phyloP scores from a whole-genome alignment of 2,888 invertebrate genomes.

The Drosophila eohydei region DNA sequence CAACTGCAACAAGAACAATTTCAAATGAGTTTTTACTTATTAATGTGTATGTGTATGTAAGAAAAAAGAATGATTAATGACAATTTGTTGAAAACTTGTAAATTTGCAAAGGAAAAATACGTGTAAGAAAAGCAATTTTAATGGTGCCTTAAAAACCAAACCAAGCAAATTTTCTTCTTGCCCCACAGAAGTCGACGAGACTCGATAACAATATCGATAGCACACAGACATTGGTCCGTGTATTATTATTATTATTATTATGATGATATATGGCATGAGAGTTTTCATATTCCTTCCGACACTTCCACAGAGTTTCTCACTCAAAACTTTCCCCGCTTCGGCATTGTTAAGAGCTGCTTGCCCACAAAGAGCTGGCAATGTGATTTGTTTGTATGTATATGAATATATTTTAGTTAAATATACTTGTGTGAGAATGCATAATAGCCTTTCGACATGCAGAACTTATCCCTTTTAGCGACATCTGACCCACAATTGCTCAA shows the following conservation, averaged over 20 bases:
- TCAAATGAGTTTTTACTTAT: conserved; percentile 73
- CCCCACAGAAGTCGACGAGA: conserved; percentile 58
- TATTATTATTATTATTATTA: conserved; percentile 11
- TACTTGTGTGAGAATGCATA: conserved; percentile 28
- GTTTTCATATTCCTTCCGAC: conserved; percentile 40
- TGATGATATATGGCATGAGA: conserved; percentile 38
- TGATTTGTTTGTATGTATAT: conserved; percentile 22
- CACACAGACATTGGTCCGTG: not conserved
- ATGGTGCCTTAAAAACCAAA: conserved; percentile 85
- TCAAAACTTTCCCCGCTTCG: conserved; percentile 54
- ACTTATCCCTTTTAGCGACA: conserved; percentile 75
- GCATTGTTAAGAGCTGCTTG: conserved; percentile 20
- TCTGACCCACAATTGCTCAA: conserved; percentile 62
- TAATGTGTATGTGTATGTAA: conserved; percentile 56
- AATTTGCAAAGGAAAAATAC: conserved; percentile 84
- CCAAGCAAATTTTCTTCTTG: conserved; percentile 82
- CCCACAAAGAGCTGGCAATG: conserved; percentile 21
- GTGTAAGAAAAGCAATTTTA: conserved; percentile 85
- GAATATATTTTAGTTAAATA: conserved; percentile 53
- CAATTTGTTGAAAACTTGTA: conserved; percentile 78
- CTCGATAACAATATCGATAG: conserved; percentile 17
- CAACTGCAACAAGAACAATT: conserved; percentile 35
- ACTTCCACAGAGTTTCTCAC: conserved; percentile 41
- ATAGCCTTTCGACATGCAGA: conserved; percentile 66
- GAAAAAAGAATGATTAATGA: conserved; percentile 65